phyloP scores from a whole-genome alignment of 2,113 vertebrate species.

The Petaurus breviceps region DNA sequence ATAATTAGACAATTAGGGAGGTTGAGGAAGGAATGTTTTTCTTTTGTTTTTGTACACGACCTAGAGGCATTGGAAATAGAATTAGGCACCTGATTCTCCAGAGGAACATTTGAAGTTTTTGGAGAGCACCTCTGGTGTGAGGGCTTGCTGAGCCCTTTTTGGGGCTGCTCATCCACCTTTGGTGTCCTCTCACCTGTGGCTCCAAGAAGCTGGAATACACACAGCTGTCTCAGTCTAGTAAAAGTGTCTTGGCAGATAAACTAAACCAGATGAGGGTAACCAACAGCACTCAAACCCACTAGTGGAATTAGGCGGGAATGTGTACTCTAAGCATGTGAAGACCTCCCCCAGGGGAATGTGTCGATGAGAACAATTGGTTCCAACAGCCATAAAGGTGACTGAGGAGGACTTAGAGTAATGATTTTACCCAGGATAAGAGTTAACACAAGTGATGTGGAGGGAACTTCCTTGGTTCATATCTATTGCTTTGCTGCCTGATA shows the following conservation, averaged over 20 bases:
- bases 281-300: too few relatives aligned
- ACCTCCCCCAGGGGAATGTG: too few relatives aligned
- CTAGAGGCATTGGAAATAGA: not conserved
- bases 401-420: too few relatives aligned
- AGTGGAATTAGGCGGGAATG: too few relatives aligned
- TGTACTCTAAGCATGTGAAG: too few relatives aligned
- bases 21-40: constrained; percentile 21
- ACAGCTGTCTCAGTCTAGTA: too few relatives aligned
- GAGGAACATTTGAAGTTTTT: not conserved
- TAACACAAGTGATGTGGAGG: not conserved
- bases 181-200: not conserved
- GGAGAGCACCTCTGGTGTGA: not conserved
- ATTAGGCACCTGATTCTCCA: not conserved
- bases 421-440: not conserved
- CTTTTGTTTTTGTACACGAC: not conserved
- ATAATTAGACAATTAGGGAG: constrained; percentile 22
- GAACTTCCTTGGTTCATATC: not conserved
- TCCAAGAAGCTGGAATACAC: too few relatives aligned
- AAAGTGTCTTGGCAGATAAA: too few relatives aligned
- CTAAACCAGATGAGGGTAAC: too few relatives aligned
- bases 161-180: not conserved
- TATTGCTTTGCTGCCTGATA: not conserved
- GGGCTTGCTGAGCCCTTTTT: not conserved
- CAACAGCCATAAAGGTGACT: too few relatives aligned
- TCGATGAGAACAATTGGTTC: too few relatives aligned